A percentile compares a stretch with the other conserved stretches of the same genome.
Evolutionary conservation across 2,113 vertebrate genomes (phyloP).

Genomic region (Corydoras maculifer): DNA sequence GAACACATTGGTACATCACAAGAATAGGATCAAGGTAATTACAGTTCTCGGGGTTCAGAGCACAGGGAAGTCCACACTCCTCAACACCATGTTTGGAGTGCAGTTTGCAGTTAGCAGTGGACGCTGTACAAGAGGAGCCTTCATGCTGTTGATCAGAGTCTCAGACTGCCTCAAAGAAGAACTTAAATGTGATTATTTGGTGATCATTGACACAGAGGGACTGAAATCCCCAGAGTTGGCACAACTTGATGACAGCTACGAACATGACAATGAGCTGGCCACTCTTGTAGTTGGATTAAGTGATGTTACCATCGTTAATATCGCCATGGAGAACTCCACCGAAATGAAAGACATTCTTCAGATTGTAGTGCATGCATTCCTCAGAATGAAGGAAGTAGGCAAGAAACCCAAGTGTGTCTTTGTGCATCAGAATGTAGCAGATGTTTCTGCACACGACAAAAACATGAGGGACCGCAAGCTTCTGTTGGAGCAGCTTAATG

Average conservation of each 20-base stretch:
- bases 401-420: conserved; percentile 69
- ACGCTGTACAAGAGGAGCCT: conserved; percentile 68
- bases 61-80: conserved; percentile 77
- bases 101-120: conserved; percentile 72
- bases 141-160: conserved; percentile 57
- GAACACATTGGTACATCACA: conserved; percentile 44
- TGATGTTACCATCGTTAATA: conserved; percentile 68
- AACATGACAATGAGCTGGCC: conserved; percentile 70
- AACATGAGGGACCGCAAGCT: conserved; percentile 60
- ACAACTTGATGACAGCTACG: conserved; percentile 50
- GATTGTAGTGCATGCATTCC: conserved; percentile 58
- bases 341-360: conserved; percentile 61
- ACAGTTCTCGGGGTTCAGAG: conserved; percentile 71
- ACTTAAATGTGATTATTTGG: conserved; percentile 59
- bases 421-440: conserved; percentile 70
- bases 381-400: conserved; percentile 60
- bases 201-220: conserved; percentile 62
- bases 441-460: conserved; percentile 58
- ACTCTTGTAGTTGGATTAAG: conserved; percentile 70
- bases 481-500: conserved; percentile 57
- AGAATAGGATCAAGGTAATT: conserved; percentile 61
- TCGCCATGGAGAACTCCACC: conserved; percentile 56
- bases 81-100: conserved; percentile 80
- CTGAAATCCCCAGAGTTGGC: conserved; percentile 56
- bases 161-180: conserved; percentile 42